These are phyloP conservation scores for Pandemis corylana DNA, from an alignment of 2,888 invertebrate genomes.

Conservation along the genomic window DNA sequence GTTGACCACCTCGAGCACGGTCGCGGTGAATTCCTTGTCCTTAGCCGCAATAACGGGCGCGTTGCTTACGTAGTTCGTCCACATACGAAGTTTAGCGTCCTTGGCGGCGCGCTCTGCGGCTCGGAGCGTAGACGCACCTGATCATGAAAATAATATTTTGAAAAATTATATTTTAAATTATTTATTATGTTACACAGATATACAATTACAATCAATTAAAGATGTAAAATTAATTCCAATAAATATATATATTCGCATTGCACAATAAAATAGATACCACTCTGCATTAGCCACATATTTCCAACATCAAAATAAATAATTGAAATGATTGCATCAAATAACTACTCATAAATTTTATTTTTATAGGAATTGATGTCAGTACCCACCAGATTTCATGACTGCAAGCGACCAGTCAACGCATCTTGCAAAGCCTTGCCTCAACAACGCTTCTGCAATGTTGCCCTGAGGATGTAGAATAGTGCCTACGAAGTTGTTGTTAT, in stretches of 20 bases:
- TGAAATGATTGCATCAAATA: too few relatives aligned
- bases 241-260: slow-evolving; percentile 27
- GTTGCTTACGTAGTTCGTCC: slow-evolving; percentile 95
- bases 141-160: not conserved
- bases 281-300: slow-evolving; percentile 12
- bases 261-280: slow-evolving; percentile 12
- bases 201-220: too few relatives aligned
- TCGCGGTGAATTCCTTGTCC: slow-evolving; percentile 92
- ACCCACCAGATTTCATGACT: slow-evolving; percentile 76
- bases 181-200: too few relatives aligned
- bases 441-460: slow-evolving; percentile 96
- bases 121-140: slow-evolving; percentile 91
- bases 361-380: not conserved
- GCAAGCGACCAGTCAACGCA: slow-evolving; percentile 86
- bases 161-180: too few relatives aligned
- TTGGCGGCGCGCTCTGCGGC: slow-evolving; percentile 95
- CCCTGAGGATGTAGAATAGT: slow-evolving; percentile 96
- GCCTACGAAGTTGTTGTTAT: slow-evolving; percentile 97
- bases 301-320: too few relatives aligned
- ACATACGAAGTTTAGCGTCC: slow-evolving; percentile 93
- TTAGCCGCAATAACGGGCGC: slow-evolving; percentile 89
- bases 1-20: slow-evolving; percentile 95
- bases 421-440: slow-evolving; percentile 96
- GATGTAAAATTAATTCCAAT: not conserved
- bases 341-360: not conserved